Percentiles rank a stretch among this genome's conserved stretches.
Conservation (phyloP, 2,797 vertebrate genomes). For the Bovichtus diacanthus region DNA sequence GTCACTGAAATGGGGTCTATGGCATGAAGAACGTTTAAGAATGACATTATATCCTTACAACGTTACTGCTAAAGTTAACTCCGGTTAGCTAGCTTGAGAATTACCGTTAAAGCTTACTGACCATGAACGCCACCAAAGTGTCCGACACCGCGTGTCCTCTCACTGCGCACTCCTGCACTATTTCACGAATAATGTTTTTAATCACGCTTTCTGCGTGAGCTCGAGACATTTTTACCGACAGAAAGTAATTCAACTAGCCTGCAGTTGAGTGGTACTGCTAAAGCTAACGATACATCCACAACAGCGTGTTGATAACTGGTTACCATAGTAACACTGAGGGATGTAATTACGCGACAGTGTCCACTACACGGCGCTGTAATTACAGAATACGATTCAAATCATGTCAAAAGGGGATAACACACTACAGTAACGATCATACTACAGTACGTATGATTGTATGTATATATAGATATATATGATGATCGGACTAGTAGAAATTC, state of each 20-base stretch:
- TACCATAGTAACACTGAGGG: slow-evolving; percentile 39
- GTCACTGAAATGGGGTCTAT: neutral
- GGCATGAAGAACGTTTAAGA: neutral
- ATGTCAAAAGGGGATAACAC: no score
- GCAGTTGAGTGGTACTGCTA: neutral
- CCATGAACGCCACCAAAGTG: slow-evolving; percentile 90
- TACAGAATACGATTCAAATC: no score
- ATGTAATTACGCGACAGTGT: no score
- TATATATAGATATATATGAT: no score
- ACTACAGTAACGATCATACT: no score
- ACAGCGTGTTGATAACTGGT: slow-evolving; percentile 40
- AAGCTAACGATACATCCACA: neutral
- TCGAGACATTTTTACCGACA: slow-evolving; percentile 79
- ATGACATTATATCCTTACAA: neutral
- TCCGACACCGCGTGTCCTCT: slow-evolving; percentile 84
- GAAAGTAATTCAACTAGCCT: neutral
- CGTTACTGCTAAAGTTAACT: no score
- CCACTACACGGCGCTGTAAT: no score
- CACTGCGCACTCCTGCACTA: slow-evolving; percentile 82
- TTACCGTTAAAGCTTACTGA: slow-evolving; percentile 70
- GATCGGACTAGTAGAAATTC: neutral
- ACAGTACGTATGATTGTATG: no score
- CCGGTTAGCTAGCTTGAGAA: neutral
- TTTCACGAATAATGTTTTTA: slow-evolving; percentile 85
- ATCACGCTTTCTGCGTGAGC: slow-evolving; percentile 82